These are phyloP conservation scores for Apistogramma diplotaenia DNA, from an alignment of 2,113 vertebrate genomes.

Conservation along the genomic window DNA sequence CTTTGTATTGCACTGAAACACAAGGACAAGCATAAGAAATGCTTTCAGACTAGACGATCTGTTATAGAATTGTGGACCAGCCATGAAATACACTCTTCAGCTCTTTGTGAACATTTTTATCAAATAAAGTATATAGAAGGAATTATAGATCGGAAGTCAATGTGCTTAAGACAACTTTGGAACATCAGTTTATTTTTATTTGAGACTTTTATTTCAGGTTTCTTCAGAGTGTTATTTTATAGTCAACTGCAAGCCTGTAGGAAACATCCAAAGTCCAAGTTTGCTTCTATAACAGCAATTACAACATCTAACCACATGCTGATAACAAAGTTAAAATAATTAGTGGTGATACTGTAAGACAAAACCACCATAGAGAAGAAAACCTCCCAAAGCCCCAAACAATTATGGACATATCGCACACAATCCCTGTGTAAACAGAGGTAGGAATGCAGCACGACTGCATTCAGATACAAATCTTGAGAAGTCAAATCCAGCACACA, in stretches of 20 bases:
- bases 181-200: neutral
- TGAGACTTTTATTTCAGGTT: neutral
- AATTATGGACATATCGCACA: constrained; percentile 51
- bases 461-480: constrained; percentile 51
- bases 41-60: constrained; percentile 38
- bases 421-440: constrained; percentile 55
- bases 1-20: constrained; percentile 45
- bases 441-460: constrained; percentile 46
- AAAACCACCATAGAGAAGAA: constrained; percentile 49
- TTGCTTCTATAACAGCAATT: constrained; percentile 17
- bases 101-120: neutral
- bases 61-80: neutral
- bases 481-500: constrained; percentile 37
- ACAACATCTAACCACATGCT: constrained; percentile 27
- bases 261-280: neutral
- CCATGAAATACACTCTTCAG: neutral
- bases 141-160: neutral
- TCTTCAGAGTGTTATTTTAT: constrained; percentile 16
- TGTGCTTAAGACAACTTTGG: neutral
- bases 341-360: constrained; percentile 39
- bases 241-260: constrained; percentile 2
- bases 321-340: constrained; percentile 58
- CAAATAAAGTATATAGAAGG: neutral
- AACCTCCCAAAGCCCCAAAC: constrained; percentile 62
- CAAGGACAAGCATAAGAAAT: constrained; percentile 3